Evolutionary conservation across 2,888 invertebrate species (phyloP).

Genomic region (Sminthurides aquaticus): DNA sequence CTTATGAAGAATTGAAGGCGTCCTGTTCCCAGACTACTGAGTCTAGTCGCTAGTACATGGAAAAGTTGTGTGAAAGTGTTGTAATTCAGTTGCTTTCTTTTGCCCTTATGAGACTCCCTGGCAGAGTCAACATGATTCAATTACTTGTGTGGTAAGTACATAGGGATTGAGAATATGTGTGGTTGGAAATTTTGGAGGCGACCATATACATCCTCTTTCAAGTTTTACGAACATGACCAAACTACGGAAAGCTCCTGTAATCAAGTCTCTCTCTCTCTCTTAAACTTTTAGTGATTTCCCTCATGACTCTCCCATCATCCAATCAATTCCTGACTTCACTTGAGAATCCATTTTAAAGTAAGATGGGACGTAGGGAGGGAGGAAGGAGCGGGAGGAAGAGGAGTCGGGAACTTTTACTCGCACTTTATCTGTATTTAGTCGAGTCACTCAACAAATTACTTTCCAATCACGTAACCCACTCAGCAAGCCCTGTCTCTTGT

Average conservation of each 20-base stretch:
- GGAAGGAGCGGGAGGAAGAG: too few relatives aligned
- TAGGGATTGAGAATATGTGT: not conserved
- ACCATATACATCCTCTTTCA: too few relatives aligned
- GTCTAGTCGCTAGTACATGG: too few relatives aligned
- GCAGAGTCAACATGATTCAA: not conserved
- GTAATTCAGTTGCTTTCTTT: not conserved
- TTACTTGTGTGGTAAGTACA: not conserved
- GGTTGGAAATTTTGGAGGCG: too few relatives aligned
- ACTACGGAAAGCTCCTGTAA: too few relatives aligned
- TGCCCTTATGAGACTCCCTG: too few relatives aligned
- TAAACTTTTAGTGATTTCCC: constrained; percentile 8
- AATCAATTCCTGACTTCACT: not conserved
- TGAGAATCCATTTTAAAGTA: not conserved
- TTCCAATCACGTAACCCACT: not conserved
- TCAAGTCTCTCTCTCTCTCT: not conserved
- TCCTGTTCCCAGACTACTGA: too few relatives aligned
- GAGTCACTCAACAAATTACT: not conserved
- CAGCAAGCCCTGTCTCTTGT: not conserved
- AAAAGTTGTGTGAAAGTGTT: too few relatives aligned
- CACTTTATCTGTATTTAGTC: not conserved
- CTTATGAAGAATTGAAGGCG: too few relatives aligned
- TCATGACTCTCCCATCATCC: constrained; percentile 1
- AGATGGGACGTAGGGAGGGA: too few relatives aligned
- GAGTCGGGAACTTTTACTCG: not conserved
- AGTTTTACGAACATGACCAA: not conserved